These are phyloP conservation scores for Hirtodrosophila cameraria DNA, from an alignment of 2,888 invertebrate species.

Conservation along the genomic window DNA sequence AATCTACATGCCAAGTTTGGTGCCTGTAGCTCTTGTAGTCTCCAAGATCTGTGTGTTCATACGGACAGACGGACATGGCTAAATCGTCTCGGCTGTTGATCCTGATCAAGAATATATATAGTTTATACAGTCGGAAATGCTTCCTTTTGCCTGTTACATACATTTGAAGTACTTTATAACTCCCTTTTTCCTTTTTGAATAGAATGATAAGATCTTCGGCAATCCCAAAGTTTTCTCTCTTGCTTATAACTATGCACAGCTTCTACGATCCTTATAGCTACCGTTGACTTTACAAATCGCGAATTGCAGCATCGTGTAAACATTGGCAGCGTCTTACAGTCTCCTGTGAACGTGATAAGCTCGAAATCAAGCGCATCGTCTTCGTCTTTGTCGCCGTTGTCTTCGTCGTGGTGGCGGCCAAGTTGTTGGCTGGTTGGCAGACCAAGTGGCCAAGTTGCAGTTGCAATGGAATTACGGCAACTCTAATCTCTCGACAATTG, in stretches of 20 bases:
- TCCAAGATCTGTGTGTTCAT: no score
- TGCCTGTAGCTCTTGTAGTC: no score
- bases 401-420: constrained; percentile 45
- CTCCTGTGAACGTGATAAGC: constrained; percentile 77
- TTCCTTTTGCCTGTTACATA: no score
- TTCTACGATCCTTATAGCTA: constrained; percentile 8
- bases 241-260: neutral
- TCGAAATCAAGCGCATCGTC: constrained; percentile 69
- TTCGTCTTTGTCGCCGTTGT: constrained; percentile 39
- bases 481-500: constrained; percentile 80
- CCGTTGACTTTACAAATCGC: neutral
- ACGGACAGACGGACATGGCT: no score
- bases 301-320: constrained; percentile 56
- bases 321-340: constrained; percentile 65
- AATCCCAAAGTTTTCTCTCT: neutral
- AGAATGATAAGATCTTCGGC: no score
- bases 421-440: no score
- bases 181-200: no score
- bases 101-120: no score
- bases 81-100: no score
- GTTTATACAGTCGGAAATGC: no score
- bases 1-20: no score
- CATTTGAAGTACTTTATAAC: no score
- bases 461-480: constrained; percentile 69
- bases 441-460: constrained; percentile 60